Base-by-base conservation (phyloP, 2,888 invertebrate genomes). In the Cephonodes hylas region DNA sequence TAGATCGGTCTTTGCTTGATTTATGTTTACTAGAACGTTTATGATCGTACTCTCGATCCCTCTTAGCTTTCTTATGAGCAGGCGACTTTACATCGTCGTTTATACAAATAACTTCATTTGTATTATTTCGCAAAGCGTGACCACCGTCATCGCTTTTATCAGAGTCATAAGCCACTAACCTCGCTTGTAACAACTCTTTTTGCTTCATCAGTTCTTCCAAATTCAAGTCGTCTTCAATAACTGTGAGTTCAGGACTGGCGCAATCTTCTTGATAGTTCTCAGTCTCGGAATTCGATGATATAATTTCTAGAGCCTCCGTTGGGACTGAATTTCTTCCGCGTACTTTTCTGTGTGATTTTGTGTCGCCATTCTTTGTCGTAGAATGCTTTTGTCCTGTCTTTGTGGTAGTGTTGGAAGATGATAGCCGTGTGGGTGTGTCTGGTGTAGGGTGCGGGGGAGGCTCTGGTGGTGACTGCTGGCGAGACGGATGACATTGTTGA, bases 201-300 rank as follows among this genome's bases (percentile, higher is more conserved):
- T 97, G 97, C 75, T 95, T 95, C 97, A 97, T 97, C 63, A 97
- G 88, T 70, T 97, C 97, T 77, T 97, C 97, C 27, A 97, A 86
- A 81, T 97, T 97, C 72, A 97, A 94, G 74, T 97, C 97, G 69
- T 97, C 97, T 81, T 97, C 97, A 63, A 96, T 95, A 63, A 96
- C 94, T 7, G 94, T 94, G 63, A 96, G 94, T 70, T 96, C 96
- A 31, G 96, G 95, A 78, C 95, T 95, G 15, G 93, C 95, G 71
- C 94, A 94, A 77, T 95, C 95, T 59, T 93, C 93, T 73, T 94
- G 94, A 66, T 90, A 89, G 58, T 93, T 93, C 73, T 94, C 94
- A 72, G 94, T 94, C 57, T 95, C 95, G 25, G 94, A 94, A 67
- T 94, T 94, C 0, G 95, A 95, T n/a, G 95, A 95, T 66, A 95